These are phyloP conservation scores for Aplodontia rufa DNA, from an alignment of 2,113 vertebrate genomes.

Conservation along the genomic window DNA sequence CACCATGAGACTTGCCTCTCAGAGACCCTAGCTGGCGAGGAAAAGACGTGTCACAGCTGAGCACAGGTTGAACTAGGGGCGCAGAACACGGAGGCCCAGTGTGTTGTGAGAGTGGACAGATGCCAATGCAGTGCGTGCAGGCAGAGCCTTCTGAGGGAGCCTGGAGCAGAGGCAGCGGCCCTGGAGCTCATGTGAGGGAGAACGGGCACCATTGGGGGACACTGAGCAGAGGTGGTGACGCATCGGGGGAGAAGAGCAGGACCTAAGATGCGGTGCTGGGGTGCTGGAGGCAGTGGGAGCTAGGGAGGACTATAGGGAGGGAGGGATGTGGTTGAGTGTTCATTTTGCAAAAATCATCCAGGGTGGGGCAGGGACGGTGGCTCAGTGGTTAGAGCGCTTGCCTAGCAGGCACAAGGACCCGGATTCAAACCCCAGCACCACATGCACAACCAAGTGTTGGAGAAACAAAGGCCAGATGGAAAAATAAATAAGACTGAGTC, in stretches of 20 bases:
- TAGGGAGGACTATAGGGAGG: background rate
- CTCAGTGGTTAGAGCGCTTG: no score
- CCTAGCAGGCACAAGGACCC: no score
- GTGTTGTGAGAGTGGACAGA: no score
- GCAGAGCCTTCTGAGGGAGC: background rate
- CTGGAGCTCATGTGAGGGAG: background rate
- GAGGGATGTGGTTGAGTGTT: background rate
- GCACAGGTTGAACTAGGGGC: background rate
- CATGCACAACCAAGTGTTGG: no score
- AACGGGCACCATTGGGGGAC: background rate
- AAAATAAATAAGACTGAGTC: no score
- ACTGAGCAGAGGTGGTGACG: background rate
- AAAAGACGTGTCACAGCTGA: background rate
- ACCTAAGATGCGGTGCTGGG: background rate
- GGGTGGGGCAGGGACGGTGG: no score
- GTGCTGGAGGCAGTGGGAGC: background rate
- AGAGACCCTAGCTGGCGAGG: background rate
- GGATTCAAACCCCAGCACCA: no score
- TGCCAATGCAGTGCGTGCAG: fast-evolving
- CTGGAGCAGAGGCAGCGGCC: background rate
- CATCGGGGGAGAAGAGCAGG: background rate
- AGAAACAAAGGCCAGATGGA: no score
- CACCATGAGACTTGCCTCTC: background rate
- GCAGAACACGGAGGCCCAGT: background rate
- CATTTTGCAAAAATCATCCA: background rate